Evolutionary conservation across 2,113 vertebrate genomes (phyloP).

Genomic region (Hippocampus comes): DNA sequence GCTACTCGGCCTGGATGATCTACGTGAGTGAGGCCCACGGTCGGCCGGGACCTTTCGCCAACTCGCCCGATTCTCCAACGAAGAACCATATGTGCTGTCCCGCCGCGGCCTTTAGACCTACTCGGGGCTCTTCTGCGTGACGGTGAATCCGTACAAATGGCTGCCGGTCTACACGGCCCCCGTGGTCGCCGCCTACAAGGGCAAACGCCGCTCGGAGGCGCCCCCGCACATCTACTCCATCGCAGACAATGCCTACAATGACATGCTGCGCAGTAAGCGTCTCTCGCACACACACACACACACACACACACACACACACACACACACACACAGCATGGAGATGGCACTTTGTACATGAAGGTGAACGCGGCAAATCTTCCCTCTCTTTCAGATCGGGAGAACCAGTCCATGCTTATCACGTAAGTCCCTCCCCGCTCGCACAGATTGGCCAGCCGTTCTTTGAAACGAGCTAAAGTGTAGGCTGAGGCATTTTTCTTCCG

Average conservation of each 20-base stretch:
- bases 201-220: slow-evolving; percentile 83
- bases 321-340: background rate
- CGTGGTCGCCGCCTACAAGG: slow-evolving; percentile 86
- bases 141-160: slow-evolving; percentile 95
- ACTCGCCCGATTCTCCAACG: too few species aligned
- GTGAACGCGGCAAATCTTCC: background rate
- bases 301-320: background rate
- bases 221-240: slow-evolving; percentile 90
- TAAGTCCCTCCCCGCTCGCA: slow-evolving; percentile 69
- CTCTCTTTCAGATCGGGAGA: slow-evolving; percentile 83
- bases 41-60: background rate
- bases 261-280: slow-evolving; percentile 90
- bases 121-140: slow-evolving; percentile 92
- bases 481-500: slow-evolving; percentile 2
- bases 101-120: slow-evolving; percentile 77
- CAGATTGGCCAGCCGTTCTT: background rate
- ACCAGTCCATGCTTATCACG: slow-evolving; percentile 98
- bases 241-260: slow-evolving; percentile 88
- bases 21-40: slow-evolving; percentile 76
- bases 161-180: slow-evolving; percentile 84
- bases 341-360: background rate
- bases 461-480: background rate
- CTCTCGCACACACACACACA: background rate
- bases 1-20: slow-evolving; percentile 91
- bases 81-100: background rate